A percentile compares a stretch with the other conserved stretches of the same genome.
phyloP scores from a whole-genome alignment of 2,888 invertebrate genomes.

The Andrena marginata region DNA sequence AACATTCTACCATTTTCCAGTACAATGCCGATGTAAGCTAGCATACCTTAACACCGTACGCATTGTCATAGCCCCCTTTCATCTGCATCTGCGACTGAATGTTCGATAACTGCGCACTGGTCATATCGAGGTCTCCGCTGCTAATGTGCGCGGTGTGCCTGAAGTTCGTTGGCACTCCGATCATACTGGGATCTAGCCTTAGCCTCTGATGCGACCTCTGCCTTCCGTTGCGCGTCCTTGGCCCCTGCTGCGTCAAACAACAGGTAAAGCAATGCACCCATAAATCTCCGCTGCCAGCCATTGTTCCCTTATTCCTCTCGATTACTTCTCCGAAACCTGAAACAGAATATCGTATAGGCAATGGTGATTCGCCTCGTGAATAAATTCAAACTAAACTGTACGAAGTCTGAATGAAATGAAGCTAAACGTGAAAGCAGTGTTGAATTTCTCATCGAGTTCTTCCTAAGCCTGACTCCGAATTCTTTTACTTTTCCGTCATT shows the following conservation, averaged over 20 bases:
- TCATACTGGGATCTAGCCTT: constrained; percentile 97
- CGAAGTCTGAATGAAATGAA: no score
- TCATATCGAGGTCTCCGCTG: constrained; percentile 95
- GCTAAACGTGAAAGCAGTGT: no score
- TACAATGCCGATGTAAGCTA: not conserved
- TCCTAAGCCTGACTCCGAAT: not conserved
- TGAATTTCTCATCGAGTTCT: not conserved
- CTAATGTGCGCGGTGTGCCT: constrained; percentile 97
- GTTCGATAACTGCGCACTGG: constrained; percentile 92
- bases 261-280: constrained; percentile 97
- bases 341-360: constrained; percentile 2
- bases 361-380: not conserved
- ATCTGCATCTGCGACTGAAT: constrained; percentile 98
- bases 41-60: constrained; percentile 88
- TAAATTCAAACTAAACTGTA: not conserved
- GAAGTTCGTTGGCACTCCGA: constrained; percentile 97
- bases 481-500: not conserved
- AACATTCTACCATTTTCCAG: not conserved
- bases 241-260: constrained; percentile 93
- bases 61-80: constrained; percentile 96
- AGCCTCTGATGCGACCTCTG: constrained; percentile 87
- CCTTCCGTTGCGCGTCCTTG: constrained; percentile 87
- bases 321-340: constrained; percentile 13
- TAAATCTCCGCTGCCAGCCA: constrained; percentile 92
- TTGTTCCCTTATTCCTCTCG: constrained; percentile 71